Evolutionary conservation across 1,140 invertebrate genomes (phyloP).

Genomic region (Aricia agestis): DNA sequence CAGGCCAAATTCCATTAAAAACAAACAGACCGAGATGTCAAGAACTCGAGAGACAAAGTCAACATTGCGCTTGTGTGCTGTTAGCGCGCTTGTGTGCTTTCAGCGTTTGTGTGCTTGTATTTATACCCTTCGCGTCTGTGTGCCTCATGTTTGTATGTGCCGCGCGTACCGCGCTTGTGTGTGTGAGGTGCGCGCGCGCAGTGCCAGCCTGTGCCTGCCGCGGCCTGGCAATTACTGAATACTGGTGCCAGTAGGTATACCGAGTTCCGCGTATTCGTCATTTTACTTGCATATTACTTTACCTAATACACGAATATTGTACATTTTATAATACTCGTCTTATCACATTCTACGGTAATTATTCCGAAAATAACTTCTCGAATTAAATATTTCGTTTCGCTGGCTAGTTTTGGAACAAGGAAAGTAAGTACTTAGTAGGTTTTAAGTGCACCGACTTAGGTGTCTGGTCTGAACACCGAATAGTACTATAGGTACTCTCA

Average conservation of each 20-base stretch:
- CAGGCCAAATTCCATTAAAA: not conserved
- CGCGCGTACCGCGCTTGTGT: not conserved
- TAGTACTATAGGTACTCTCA: too few species aligned
- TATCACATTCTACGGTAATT: too few species aligned
- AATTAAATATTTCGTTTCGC: too few species aligned
- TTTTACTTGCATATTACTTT: not conserved
- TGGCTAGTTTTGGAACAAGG: too few species aligned
- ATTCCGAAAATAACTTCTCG: too few species aligned
- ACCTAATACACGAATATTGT: not conserved
- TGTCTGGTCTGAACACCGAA: too few species aligned
- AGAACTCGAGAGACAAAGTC: not conserved
- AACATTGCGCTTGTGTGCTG: not conserved
- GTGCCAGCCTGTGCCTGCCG: constrained; percentile 18
- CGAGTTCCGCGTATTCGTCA: not conserved
- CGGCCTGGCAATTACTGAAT: not conserved
- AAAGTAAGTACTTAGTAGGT: too few species aligned
- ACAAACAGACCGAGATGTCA: not conserved
- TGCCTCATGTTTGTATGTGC: too few species aligned
- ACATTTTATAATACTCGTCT: too few species aligned
- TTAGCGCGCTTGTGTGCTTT: too few species aligned
- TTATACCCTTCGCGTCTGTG: not conserved
- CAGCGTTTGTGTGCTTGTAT: too few species aligned
- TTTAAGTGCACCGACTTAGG: too few species aligned
- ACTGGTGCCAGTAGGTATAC: not conserved
- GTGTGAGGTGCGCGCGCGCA: not conserved